Evolutionary conservation across 2,113 vertebrate genomes (phyloP), one percentile per base, ranked within the genome.

Genomic region (Carassius carassius): DNA sequence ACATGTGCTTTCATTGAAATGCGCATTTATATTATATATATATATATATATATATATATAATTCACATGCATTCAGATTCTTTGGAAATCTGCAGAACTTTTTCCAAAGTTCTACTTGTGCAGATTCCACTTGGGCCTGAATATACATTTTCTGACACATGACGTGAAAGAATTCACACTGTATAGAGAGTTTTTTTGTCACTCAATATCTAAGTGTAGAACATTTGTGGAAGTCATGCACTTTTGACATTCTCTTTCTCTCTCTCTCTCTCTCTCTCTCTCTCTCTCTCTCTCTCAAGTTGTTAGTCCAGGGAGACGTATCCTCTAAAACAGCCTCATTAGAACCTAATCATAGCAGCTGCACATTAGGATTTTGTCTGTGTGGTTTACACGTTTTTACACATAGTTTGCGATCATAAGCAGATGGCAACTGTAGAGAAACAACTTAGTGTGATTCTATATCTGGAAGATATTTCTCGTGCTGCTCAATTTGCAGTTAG

Each of bases 311-410:
- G 25, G 23, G 21, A 84, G 75, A 85, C 89, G 90, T 88, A 87
- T 89, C 85, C 87, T 86, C 81, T 90, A 84, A 86, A 72, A 80
- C 69, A 69, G 37, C 37, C 60, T 69, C 44, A 72, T 86, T 84
- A 82, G 67, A 49, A 69, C 37, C 65, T 82, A 54, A 82, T 88
- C 81, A 81, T 70, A 72, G 47, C 58, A n/a, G 49, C 54, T 29
- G 62, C 29, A 54, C 73, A 29, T 63, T 29, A 16, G 74, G 49
- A 49, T 49, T 35, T 51, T 58, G 13, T 81, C 35, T 78, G 83
- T 25, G 63, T 60, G 73, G 62, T 87, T 77, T 81, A 75, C 67
- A 60, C 5, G 21, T 75, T 82, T 81, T 21, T 51, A 13, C 44
- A 51, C 32, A 10, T 51, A 67, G 14, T 51, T 65, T 67, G 16